Percentiles rank a stretch among this genome's conserved stretches.
phyloP scores from a whole-genome alignment of 1,140 invertebrate species.

The Andrena cerasifolii region DNA sequence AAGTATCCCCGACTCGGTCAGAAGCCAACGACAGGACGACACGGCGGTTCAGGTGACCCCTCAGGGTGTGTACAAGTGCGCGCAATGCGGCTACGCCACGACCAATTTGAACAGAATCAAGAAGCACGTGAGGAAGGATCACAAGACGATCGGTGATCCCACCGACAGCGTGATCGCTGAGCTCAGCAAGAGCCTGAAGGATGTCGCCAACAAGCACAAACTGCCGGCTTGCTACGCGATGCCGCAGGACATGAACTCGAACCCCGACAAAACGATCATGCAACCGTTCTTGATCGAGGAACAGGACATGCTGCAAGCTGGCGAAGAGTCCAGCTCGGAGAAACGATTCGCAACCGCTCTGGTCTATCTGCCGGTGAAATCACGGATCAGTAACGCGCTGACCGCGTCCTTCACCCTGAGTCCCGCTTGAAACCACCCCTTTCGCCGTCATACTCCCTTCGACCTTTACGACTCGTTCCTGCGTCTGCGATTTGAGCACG shows the following conservation, averaged over 20 bases:
- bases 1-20: conserved; percentile 34
- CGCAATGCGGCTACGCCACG: conserved; percentile 86
- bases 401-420: conserved; percentile 95
- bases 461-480: conserved; percentile 32
- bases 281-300: conserved; percentile 93
- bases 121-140: conserved; percentile 86
- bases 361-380: conserved; percentile 94
- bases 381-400: conserved; percentile 90
- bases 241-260: conserved; percentile 81
- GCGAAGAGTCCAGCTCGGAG: conserved; percentile 70
- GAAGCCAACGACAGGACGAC: conserved; percentile 75
- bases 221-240: conserved; percentile 84
- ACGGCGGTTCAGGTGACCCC: conserved; percentile 78
- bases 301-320: conserved; percentile 68
- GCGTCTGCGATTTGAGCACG: conserved; percentile 71
- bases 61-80: conserved; percentile 84
- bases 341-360: conserved; percentile 91
- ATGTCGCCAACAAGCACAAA: conserved; percentile 83
- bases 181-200: conserved; percentile 81
- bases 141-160: conserved; percentile 80
- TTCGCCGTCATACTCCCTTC: background rate
- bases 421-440: conserved; percentile 86
- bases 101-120: conserved; percentile 85
- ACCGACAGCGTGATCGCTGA: conserved; percentile 80
- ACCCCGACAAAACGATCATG: conserved; percentile 85